phyloP scores from a whole-genome alignment of 2,797 vertebrate species.

The Tachyglossus aculeatus region DNA sequence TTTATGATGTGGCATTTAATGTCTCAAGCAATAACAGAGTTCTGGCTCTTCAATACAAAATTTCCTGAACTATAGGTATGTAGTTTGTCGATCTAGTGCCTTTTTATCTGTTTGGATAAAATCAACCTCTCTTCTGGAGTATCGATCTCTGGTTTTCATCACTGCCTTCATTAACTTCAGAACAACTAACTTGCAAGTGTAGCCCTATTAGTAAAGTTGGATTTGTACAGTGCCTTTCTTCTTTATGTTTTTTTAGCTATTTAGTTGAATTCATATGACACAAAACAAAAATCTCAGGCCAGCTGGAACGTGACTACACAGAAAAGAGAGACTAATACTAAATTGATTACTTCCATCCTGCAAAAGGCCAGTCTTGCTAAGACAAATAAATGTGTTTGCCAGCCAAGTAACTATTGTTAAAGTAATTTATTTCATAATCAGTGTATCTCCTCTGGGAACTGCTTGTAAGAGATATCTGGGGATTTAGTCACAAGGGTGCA shows the following conservation, averaged over 20 bases:
- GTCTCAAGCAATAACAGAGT: constrained; percentile 38
- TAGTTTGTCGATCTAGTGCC: constrained; percentile 40
- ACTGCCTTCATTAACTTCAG: constrained; percentile 37
- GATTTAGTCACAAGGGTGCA: no score
- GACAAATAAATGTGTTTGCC: no score
- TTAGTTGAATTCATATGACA: no score
- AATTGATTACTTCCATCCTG: no score
- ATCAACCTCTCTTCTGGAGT: constrained; percentile 40
- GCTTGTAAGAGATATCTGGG: no score
- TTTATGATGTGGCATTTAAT: constrained; percentile 52
- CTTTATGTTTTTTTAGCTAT: constrained; percentile 3
- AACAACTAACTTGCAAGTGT: constrained; percentile 36
- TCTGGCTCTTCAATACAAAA: constrained; percentile 44
- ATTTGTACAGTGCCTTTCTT: constrained; percentile 25
- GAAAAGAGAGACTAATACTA: no score
- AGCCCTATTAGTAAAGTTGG: constrained; percentile 25
- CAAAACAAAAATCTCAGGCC: constrained; percentile 34
- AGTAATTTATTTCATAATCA: no score
- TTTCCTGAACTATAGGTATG: constrained; percentile 23
- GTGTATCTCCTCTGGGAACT: no score
- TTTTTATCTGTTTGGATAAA: constrained; percentile 48
- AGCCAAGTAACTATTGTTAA: no score
- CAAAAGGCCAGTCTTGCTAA: no score
- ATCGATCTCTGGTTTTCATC: constrained; percentile 60
- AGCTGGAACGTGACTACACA: not conserved